Evolutionary conservation across 2,888 invertebrate species (phyloP).

Genomic region (Drosophila percnosoma): DNA sequence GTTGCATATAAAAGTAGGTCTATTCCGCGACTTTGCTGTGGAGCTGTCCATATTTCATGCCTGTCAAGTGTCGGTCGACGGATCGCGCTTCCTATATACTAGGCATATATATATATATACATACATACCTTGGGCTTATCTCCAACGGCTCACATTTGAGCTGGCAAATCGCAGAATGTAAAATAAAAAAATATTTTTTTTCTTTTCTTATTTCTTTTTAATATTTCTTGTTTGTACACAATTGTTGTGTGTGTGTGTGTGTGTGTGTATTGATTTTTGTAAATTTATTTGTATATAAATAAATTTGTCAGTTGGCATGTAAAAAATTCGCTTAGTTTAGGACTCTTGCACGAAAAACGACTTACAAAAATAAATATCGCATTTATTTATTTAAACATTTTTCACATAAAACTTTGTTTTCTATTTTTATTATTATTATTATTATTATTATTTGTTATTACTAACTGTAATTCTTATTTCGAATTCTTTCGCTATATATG

Average conservation of each 20-base stretch:
- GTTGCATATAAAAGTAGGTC: neutral
- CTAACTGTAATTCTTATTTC: slow-evolving; percentile 7
- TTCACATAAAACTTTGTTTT: slow-evolving; percentile 57
- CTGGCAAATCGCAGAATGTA: slow-evolving; percentile 2
- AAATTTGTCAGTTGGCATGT: slow-evolving; percentile 68
- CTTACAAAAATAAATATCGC: slow-evolving; percentile 80
- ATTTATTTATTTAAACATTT: slow-evolving; percentile 64
- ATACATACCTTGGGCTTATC: slow-evolving; percentile 31
- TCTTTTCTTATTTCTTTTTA: slow-evolving; percentile 27
- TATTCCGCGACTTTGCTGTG: neutral
- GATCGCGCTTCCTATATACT: slow-evolving; percentile 6
- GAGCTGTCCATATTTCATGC: neutral
- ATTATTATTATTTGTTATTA: neutral
- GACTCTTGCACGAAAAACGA: slow-evolving; percentile 66
- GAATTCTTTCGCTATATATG: slow-evolving; percentile 44
- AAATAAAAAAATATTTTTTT: slow-evolving; percentile 10
- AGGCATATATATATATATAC: neutral
- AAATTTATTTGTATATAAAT: slow-evolving; percentile 68
- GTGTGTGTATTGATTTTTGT: slow-evolving; percentile 24
- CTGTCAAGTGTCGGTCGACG: neutral
- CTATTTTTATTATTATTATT: slow-evolving; percentile 7
- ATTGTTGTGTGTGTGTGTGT: slow-evolving; percentile 62
- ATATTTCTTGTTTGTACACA: slow-evolving; percentile 67
- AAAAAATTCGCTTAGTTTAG: slow-evolving; percentile 64
- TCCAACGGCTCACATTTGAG: neutral